Evolutionary conservation across 2,797 vertebrate genomes (phyloP), one percentile per base, ranked within the genome.

Genomic region (Varecia variegata): DNA sequence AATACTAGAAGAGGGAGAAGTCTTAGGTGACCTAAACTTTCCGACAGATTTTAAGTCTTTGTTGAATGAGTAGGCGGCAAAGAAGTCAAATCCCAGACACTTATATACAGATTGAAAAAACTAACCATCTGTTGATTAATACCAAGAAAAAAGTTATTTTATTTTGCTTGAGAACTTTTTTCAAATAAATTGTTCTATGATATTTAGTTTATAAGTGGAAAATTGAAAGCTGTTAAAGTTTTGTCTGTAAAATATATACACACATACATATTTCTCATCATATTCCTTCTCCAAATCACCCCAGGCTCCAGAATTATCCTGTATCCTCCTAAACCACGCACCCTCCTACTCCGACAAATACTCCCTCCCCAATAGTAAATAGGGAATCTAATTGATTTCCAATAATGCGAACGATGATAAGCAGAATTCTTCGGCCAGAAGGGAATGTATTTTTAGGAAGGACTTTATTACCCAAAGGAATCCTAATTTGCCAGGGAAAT

Each of bases 141-240:
- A 71, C 10, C 45, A 23, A 43, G 50, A 23, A 58, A 21, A 4
- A 38, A 17, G 54, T 76, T 71, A 50, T 70, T 74, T 89, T 58
- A 50, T 70, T 74, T 89, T 58, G n/a, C 27, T 62, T 62, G 87
- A 52, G 84, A 83, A 67, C 30, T 35, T 88, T 88, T 89, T 65
- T 50, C 10, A 52, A 76, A 58, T 56, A 38, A 47, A 71, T 35
- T 70, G 1, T 77, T 83, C n/a, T n/a, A 11, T 74, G 43, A 68
- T 70, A 35, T 35, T 5, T 56, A 45, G 43, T 56, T 92, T 52
- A 12, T 11, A 32, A 56, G 21, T 52, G 9, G 67, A 70, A 91
- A 93, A 58, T 7, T 23, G 60, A 60, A 93, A 17, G 67, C 38
- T 32, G 30, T 13, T 30, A 1, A 74, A 45, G 12, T 70, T 85